These are phyloP conservation scores for Eretmochelys imbricata DNA, from an alignment of 2,113 vertebrate species.

Conservation along the genomic window DNA sequence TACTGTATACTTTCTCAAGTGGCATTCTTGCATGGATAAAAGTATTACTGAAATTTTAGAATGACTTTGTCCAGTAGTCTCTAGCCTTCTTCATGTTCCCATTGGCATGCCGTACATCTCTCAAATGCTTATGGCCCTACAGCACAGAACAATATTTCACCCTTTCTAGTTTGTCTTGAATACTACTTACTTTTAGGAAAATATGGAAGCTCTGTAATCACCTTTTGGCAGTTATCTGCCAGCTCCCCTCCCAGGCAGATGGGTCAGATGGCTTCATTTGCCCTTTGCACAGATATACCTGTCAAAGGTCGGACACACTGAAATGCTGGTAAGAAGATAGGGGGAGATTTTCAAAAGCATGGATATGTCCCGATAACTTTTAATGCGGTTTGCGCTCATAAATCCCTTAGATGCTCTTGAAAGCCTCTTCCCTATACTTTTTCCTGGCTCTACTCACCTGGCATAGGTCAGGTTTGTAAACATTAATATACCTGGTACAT, in stretches of 20 bases:
- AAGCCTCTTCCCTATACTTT: neutral
- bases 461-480: neutral
- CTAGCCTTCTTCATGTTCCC: rapidly evolving
- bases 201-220: neutral
- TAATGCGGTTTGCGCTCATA: rapidly evolving
- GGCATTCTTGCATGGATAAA: neutral
- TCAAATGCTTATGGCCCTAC: rapidly evolving
- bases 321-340: neutral
- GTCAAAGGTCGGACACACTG: neutral
- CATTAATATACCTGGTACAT: neutral
- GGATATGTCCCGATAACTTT: neutral
- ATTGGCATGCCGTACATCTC: neutral
- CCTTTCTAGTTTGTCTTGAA: neutral
- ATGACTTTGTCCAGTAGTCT: rapidly evolving
- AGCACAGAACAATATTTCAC: neutral
- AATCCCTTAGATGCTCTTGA: neutral
- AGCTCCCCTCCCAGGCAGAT: neutral
- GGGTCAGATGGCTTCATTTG: neutral
- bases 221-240: neutral
- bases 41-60: neutral
- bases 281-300: neutral
- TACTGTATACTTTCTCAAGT: rapidly evolving
- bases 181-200: rapidly evolving
- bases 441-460: neutral
- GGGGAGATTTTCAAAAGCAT: neutral